Conservation (phyloP, 2,888 invertebrate genomes). For the Hoplodrina ambigua region DNA sequence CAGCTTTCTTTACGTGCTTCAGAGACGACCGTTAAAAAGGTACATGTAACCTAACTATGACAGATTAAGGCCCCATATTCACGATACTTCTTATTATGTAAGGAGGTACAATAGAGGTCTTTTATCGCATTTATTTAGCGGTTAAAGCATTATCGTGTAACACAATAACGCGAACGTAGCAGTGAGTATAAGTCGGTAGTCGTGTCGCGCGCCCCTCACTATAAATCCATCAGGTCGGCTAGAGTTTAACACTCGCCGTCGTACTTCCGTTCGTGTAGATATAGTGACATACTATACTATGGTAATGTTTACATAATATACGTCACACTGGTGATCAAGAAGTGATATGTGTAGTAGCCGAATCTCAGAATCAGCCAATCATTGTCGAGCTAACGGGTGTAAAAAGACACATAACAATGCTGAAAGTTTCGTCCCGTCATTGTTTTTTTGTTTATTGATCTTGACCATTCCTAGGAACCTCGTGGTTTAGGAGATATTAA, state of each 20-base stretch:
- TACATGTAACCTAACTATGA: neutral
- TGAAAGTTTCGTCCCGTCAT: too few species aligned
- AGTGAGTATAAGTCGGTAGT: conserved; percentile 66
- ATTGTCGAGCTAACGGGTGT: neutral
- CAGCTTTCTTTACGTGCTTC: neutral
- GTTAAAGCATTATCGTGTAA: conserved; percentile 37
- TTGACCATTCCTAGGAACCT: too few species aligned
- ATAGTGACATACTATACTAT: conserved; percentile 30
- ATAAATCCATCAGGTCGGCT: conserved; percentile 78
- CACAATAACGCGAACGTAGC: conserved; percentile 26
- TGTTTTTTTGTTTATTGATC: too few species aligned
- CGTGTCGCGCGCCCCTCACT: conserved; percentile 70
- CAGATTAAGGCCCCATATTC: neutral
- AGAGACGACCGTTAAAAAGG: neutral
- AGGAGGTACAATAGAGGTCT: neutral
- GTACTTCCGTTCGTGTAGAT: conserved; percentile 63
- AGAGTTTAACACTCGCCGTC: conserved; percentile 69
- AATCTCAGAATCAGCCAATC: neutral
- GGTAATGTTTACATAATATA: conserved; percentile 45
- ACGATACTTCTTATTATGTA: conserved; percentile 8
- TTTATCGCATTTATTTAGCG: conserved; percentile 32
- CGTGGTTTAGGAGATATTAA: too few species aligned
- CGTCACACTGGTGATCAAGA: conserved; percentile 15
- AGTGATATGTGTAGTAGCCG: neutral
- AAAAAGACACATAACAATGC: neutral